Percentiles rank a stretch among this genome's conserved stretches.
Conservation (phyloP, 2,113 vertebrate species). For the Mirounga angustirostris region DNA sequence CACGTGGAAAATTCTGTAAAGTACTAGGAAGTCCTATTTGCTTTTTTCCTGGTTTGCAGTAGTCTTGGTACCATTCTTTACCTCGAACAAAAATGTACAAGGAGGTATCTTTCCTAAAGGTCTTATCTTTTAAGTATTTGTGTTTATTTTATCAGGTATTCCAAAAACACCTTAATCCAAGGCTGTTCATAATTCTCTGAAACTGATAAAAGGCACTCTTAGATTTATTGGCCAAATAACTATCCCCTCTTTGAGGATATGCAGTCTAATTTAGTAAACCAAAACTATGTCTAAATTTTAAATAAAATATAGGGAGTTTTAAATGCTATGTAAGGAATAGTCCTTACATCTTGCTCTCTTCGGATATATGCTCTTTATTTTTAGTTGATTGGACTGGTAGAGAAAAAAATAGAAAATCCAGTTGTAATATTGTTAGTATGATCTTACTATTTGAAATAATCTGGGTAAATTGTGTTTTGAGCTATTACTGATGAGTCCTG, state of each 20-base stretch:
- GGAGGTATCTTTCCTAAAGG: constrained; percentile 15
- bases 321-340: background rate
- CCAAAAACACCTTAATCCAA: background rate
- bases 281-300: constrained; percentile 25
- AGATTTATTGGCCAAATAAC: background rate
- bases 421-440: background rate
- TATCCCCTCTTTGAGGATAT: background rate
- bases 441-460: background rate
- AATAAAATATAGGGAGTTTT: background rate
- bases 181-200: background rate
- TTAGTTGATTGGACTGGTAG: background rate
- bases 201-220: background rate
- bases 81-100: background rate
- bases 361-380: background rate
- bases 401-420: constrained; percentile 8
- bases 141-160: background rate
- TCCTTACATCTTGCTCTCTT: background rate
- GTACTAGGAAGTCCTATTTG: background rate
- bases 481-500: background rate
- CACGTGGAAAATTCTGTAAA: background rate
- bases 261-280: background rate
- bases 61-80: background rate
- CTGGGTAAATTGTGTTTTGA: background rate
- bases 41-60: background rate
- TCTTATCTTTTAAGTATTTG: constrained; percentile 28